Evolutionary conservation across 1,140 invertebrate genomes (phyloP).

Genomic region (Sycobia sp.): DNA sequence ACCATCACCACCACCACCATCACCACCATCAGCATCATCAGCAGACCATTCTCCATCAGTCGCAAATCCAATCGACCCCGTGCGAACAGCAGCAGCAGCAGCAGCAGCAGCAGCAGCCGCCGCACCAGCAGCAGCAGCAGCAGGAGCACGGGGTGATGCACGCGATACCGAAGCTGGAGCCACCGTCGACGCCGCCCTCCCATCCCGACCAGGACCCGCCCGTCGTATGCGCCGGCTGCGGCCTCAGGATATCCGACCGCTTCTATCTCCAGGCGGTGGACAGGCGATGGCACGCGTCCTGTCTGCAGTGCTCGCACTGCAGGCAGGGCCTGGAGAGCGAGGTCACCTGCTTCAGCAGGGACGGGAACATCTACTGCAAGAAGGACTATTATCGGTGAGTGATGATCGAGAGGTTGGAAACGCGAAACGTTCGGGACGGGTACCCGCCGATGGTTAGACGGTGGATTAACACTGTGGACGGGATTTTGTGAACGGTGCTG

Average conservation of each 20-base stretch:
- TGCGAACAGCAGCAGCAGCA: conserved; percentile 28
- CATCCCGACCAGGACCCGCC: conserved; percentile 46
- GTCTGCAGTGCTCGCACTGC: conserved; percentile 91
- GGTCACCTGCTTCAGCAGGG: conserved; percentile 90
- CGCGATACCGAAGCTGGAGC: conserved; percentile 64
- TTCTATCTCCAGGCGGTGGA: conserved; percentile 93
- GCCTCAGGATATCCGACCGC: conserved; percentile 80
- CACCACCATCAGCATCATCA: conserved; percentile 44
- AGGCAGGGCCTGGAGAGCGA: conserved; percentile 87
- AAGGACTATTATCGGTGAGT: conserved; percentile 96
- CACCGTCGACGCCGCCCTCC: conserved; percentile 61
- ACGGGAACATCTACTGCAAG: conserved; percentile 96
- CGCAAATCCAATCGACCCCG: conserved; percentile 44
- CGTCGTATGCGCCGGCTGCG: conserved; percentile 84
- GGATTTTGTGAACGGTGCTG: too few species aligned
- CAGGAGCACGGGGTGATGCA: conserved; percentile 46
- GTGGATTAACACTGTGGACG: too few species aligned
- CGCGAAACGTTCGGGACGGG: too few species aligned
- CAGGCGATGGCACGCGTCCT: conserved; percentile 89
- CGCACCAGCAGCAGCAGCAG: conserved; percentile 48
- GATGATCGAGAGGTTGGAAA: not conserved
- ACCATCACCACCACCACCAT: conserved; percentile 47
- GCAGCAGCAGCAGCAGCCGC: conserved; percentile 45
- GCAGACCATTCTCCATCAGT: conserved; percentile 42
- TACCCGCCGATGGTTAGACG: too few species aligned